Conservation (phyloP, 2,888 invertebrate species). For the Arrhopalites spinosus region DNA sequence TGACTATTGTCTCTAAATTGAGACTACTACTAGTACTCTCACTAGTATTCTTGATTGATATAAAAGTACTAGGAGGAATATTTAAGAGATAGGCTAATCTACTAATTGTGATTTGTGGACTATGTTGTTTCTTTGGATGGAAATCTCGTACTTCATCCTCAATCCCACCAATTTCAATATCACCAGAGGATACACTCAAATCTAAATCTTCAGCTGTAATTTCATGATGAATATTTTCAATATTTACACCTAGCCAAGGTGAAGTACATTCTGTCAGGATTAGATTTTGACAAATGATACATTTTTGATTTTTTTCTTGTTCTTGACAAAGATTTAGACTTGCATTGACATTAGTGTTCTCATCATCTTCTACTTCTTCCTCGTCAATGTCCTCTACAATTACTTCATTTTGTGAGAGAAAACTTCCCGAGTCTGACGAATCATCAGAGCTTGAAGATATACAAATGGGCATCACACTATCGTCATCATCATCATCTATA, state of each 20-base stretch:
- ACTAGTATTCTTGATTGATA: background rate
- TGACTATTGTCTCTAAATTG: background rate
- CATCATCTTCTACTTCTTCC: background rate
- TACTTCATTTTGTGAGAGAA: conserved; percentile 27
- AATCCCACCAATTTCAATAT: conserved; percentile 55
- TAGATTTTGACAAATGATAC: conserved; percentile 42
- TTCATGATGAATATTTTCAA: conserved; percentile 47
- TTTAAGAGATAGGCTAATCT: conserved; percentile 40
- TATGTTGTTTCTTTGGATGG: conserved; percentile 31
- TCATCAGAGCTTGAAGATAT: conserved; percentile 36
- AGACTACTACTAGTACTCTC: background rate
- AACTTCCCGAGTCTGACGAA: conserved; percentile 34
- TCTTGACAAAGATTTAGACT: too few species aligned
- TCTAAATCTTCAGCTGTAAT: conserved; percentile 53
- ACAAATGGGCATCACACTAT: conserved; percentile 18
- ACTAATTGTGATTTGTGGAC: conserved; percentile 23
- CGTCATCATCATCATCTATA: conserved; percentile 9
- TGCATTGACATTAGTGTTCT: background rate
- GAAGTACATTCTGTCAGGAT: conserved; percentile 34
- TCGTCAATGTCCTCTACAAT: conserved; percentile 37
- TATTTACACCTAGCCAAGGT: conserved; percentile 46
- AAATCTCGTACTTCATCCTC: conserved; percentile 50
- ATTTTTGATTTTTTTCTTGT: background rate
- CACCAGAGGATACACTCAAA: conserved; percentile 52
- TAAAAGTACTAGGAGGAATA: conserved; percentile 20